Evolutionary conservation across 2,888 invertebrate species (phyloP), one percentile per base, ranked within the genome.

Genomic region (Ischnus inquisitorius): DNA sequence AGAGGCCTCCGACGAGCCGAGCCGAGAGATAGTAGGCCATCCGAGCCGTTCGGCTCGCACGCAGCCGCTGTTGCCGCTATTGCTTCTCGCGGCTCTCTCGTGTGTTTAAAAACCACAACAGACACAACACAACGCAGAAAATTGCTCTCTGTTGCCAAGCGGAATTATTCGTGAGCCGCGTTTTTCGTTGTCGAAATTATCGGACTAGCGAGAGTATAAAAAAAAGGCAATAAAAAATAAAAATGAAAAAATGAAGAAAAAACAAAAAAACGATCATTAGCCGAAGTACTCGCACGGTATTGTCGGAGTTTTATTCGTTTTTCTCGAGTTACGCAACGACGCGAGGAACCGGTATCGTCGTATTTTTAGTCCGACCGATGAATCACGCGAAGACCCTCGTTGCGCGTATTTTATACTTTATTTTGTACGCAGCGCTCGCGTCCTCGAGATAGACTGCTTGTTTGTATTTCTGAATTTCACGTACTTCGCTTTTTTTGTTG

Each of bases 21-120:
- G 69, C 85, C 14, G 88, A 86, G 92, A 91, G 91, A 93, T 92
- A 92, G 92, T 93, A 93, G 92, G 92, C 92, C 92, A 93, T 91
- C 89, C 88, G 87, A 85, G 84, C 86, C 80, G 75, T 76, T 60
- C 54, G 54, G 83, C 41, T 69, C 54, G 34, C 41, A 51, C 54
- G 48, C 22, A 46, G 43, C 28, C 39, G 34, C 34, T 14, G 69
- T 71, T 22, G 48, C 57, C n/a, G 57, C 39, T 39, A 6, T 12
- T 16, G 64, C 68, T 19, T 28, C 68, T 22, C 60, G 65, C 57
- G 76, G 51, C 34, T 34, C 34, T 34, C 34, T 34, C 8, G 34
- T 34, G 34, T 34, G 34, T 34, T 34, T 34, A 34, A 34, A 34
- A 34, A 34, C 71, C 64, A 57, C 74, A 75, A 67, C 81, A 60